Evolutionary conservation across 35 echinoderm and acorn worm species (phyloP), one percentile per base, ranked within the genome.

Genomic region (Ophiothrix spiculata): DNA sequence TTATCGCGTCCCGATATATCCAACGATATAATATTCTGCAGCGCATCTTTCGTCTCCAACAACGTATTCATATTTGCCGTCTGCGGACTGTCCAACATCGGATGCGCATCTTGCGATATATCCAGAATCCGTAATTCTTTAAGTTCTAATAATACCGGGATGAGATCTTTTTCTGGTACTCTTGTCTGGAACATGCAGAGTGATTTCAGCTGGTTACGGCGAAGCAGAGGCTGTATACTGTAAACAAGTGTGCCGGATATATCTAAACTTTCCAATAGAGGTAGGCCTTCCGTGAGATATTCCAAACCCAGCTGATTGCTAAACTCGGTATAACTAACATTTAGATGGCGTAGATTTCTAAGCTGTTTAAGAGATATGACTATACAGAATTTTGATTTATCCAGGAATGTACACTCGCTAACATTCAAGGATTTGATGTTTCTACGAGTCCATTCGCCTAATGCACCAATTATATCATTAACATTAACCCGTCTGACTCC

Each of bases 311-410:
- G 89, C 37, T 99, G 91, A 87, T 99, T 94, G 39, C 92, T 89
- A 78, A 99, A 99, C 74, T 99, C 96, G 37, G 96, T 99, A 74
- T 94, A 99, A 76, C 96, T 99, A 56, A 99, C 96, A 77, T 99
- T 93, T 19, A 99, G 81, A 49, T 99, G 96, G 15, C 89, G 74
- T 4, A 99, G 87, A 21, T 82, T 80, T 77, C 94, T 91, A 46
- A 99, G 86, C 86, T 94, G 92, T 31, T 89, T 89, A 39, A 99
- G 86, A 25, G 96, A 94, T 54, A 99, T 99, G 31, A 99, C 96
- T 46, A 99, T 99, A 78, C 96, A 99, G 83, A 94, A 99, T 41
- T 99, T 99, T 17, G 96, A 94, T 34, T 90, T 94, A 39, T 99
- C 94, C 76, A 94, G 85, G 37, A 99, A 99, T 0, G 92, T 99